Percentiles rank a stretch among this genome's conserved stretches.
Evolutionary conservation across 2,113 vertebrate genomes (phyloP).

Genomic region (Cololabis saira): DNA sequence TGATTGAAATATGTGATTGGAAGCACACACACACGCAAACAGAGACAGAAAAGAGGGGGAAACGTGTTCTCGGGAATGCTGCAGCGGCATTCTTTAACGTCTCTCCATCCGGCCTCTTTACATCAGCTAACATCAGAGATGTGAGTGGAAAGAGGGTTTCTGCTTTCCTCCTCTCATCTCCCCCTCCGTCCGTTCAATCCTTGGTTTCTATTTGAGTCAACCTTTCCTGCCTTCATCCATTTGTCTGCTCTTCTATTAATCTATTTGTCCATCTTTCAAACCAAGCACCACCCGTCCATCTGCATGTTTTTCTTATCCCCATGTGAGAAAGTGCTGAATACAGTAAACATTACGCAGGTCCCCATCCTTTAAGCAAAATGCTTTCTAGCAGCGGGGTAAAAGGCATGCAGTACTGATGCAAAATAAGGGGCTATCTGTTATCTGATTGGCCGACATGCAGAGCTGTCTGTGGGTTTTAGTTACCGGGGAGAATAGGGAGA

Average conservation of each 20-base stretch:
- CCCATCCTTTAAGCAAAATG: constrained; percentile 55
- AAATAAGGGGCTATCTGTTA: constrained; percentile 70
- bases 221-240: neutral
- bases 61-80: constrained; percentile 50
- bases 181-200: constrained; percentile 2
- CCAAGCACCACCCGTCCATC: neutral
- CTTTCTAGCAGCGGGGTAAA: constrained; percentile 62
- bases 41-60: constrained; percentile 33
- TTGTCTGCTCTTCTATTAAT: neutral
- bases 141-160: constrained; percentile 24
- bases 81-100: constrained; percentile 18
- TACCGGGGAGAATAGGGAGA: constrained; percentile 70
- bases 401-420: constrained; percentile 42
- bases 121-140: constrained; percentile 35
- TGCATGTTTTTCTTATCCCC: neutral
- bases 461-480: constrained; percentile 71
- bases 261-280: constrained; percentile 4
- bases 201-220: constrained; percentile 14
- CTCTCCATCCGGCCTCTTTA: constrained; percentile 20
- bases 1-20: constrained; percentile 62
- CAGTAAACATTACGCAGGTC: constrained; percentile 49
- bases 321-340: constrained; percentile 5
- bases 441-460: constrained; percentile 72
- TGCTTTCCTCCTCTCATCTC: constrained; percentile 15
- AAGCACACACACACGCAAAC: constrained; percentile 38